Conservation (phyloP, 2,888 invertebrate genomes). For the Rhamnusium bicolor region DNA sequence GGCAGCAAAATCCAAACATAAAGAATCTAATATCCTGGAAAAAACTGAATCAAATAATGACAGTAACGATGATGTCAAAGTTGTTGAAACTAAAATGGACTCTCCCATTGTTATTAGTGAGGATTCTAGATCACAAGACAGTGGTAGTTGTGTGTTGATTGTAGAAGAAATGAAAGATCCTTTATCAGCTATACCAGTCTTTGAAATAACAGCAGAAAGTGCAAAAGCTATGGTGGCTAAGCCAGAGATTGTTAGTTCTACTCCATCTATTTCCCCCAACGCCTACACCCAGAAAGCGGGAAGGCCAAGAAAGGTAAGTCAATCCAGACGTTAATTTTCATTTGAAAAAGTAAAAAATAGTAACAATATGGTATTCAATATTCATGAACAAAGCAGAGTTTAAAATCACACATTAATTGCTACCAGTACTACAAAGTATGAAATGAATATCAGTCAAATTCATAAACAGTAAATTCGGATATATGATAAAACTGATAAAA, state of each 20-base stretch:
- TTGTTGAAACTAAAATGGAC: constrained; percentile 52
- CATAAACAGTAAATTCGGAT: no score
- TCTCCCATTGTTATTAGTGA: constrained; percentile 60
- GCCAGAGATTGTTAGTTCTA: constrained; percentile 26
- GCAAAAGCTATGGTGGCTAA: constrained; percentile 37
- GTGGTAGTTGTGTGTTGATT: constrained; percentile 52
- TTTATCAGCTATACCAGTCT: constrained; percentile 56
- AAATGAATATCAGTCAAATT: no score
- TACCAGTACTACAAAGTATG: no score
- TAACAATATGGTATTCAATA: no score
- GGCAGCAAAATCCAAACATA: constrained; percentile 13
- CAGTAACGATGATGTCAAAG: constrained; percentile 53
- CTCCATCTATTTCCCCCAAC: constrained; percentile 43
- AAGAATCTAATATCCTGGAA: constrained; percentile 27
- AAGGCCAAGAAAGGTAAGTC: constrained; percentile 69
- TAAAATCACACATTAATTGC: no score
- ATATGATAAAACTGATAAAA: no score
- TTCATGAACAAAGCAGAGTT: no score
- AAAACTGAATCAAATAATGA: constrained; percentile 42
- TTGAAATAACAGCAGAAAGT: constrained; percentile 51
- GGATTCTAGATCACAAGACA: constrained; percentile 59
- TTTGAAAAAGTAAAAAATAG: no score
- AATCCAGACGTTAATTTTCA: no score
- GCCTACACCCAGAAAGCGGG: constrained; percentile 69
- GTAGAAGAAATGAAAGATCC: constrained; percentile 56